These are phyloP conservation scores for Pantherophis vulpinus DNA, from an alignment of 2,797 vertebrate species.

Conservation along the genomic window DNA sequence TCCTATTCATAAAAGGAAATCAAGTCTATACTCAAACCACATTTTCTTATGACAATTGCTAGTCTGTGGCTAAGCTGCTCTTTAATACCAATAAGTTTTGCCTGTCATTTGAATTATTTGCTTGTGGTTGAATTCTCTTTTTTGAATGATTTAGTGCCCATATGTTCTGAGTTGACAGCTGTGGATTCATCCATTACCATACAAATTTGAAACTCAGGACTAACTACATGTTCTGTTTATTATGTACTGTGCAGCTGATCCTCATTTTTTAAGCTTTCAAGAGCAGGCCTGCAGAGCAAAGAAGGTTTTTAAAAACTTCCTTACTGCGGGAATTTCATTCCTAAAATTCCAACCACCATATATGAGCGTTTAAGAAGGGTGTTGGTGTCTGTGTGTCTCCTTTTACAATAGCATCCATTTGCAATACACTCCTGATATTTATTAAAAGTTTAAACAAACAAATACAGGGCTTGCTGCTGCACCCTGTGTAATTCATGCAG, in stretches of 20 bases:
- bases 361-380: not conserved
- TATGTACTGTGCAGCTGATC: not conserved
- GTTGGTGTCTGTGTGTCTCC: not conserved
- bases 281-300: not conserved
- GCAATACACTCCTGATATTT: not conserved
- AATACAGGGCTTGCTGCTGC: not conserved
- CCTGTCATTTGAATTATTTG: not conserved
- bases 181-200: not conserved
- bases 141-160: not conserved
- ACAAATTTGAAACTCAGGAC: not conserved
- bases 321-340: not conserved
- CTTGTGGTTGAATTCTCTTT: not conserved
- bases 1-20: not conserved
- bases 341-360: not conserved
- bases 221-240: not conserved
- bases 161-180: not conserved
- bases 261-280: not conserved
- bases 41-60: not conserved
- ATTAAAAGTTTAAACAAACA: not conserved
- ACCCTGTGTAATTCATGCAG: not conserved
- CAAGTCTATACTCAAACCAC: not conserved
- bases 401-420: not conserved
- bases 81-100: not conserved
- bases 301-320: not conserved
- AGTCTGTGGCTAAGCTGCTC: not conserved